A percentile compares a stretch with the other conserved stretches of the same genome.
Evolutionary conservation across 2,113 vertebrate species (phyloP).

Genomic region (Halichoeres trimaculatus): DNA sequence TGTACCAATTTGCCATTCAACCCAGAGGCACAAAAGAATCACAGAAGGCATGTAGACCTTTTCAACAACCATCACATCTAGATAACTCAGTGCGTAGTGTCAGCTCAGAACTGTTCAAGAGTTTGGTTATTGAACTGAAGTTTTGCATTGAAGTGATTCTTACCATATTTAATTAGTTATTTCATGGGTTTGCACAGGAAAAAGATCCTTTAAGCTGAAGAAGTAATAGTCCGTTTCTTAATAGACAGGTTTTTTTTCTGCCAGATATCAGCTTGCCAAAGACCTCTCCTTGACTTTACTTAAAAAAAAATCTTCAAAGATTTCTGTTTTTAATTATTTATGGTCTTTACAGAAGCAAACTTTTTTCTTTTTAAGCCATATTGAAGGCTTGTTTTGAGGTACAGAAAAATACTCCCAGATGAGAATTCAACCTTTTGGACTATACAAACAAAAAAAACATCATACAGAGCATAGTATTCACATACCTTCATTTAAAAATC

Average conservation of each 20-base stretch:
- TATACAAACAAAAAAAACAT: not conserved
- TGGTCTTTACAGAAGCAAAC: not conserved
- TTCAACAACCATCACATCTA: not conserved
- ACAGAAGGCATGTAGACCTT: not conserved
- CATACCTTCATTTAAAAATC: conserved; percentile 3
- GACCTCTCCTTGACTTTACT: not conserved
- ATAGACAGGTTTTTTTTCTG: not conserved
- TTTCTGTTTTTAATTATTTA: not conserved
- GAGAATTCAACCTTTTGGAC: not conserved
- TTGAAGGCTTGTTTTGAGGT: not conserved
- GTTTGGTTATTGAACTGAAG: not conserved
- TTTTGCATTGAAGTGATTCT: not conserved
- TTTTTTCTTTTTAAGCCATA: no score
- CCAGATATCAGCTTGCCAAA: conserved; percentile 5
- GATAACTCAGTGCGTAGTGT: not conserved
- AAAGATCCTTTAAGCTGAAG: not conserved
- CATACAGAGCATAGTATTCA: not conserved
- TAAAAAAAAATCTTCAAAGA: not conserved
- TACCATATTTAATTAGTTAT: not conserved
- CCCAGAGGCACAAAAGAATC: not conserved
- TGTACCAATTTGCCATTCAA: not conserved
- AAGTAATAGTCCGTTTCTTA: not conserved
- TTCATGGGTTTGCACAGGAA: not conserved
- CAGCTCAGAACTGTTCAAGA: not conserved
- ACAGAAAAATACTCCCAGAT: not conserved